Evolutionary conservation across 2,888 invertebrate species (phyloP), one percentile per base, ranked within the genome.

Genomic region (Watsonalla cultraria): DNA sequence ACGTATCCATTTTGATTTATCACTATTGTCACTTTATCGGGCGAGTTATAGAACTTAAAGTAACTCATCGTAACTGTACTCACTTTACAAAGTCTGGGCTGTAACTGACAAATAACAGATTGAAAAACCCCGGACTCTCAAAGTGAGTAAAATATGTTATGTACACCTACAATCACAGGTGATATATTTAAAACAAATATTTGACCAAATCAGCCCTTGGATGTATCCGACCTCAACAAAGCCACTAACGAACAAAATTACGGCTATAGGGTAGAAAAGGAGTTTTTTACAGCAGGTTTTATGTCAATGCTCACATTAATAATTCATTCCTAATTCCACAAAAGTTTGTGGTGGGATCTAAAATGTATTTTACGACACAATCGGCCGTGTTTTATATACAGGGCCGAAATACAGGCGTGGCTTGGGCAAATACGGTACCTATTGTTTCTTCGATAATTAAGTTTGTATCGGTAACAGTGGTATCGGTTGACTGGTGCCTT

Each of bases 301-400:
- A 85, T 79, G 82, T 80, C 84, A 81, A 79, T 78, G 72, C 72
- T 73, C 77, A 76, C 81, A 87, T 88, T 83, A 88, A 87, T 88
- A 86, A 88, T 87, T 88, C 87, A 88, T 86, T 76, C 73, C 76
- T 85, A 84, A 86, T 86, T 84, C 87, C 68, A 67, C 70, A 65
- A 72, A 72, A 83, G 78, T 79, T 76, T 71, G 78, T 73, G 77
- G 78, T 74, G 69, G 75, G 72, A 68, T 72, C 74, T 74, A 66
- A 77, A 82, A 78, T 73, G 78, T 79, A 76, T 80, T 86, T 85
- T 83, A 85, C 77, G 82, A 76, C 71, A 78, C 74, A 79, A 85
- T 83, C 77, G 79, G 65, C 72, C 66, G 66, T 71, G 77, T 78
- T 78, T 74, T 78, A 76, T 76, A 70, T 62, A 72, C 68, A 68